Percentiles rank a stretch among this genome's conserved stretches.
phyloP scores from a whole-genome alignment of 2,888 invertebrate species.

The Ophion obscuratus region DNA sequence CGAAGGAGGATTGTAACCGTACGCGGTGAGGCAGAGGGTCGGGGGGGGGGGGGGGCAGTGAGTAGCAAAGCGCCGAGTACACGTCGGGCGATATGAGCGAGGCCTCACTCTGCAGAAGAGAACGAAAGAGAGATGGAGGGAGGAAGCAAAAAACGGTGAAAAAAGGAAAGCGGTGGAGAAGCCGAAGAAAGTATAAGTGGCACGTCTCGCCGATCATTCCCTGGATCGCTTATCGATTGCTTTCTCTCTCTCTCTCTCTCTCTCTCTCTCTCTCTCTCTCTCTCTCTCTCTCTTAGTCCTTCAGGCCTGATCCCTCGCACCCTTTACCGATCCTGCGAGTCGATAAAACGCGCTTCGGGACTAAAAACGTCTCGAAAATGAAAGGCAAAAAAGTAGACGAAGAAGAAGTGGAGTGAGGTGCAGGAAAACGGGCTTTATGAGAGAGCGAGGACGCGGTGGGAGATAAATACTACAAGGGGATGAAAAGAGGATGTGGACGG shows the following conservation, averaged over 20 bases:
- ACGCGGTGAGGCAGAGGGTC: background rate
- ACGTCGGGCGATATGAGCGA: conserved; percentile 14
- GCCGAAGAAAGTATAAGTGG: conserved; percentile 60
- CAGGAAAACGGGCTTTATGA: conserved; percentile 13
- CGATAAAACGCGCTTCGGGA: conserved; percentile 42
- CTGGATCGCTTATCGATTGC: conserved; percentile 64
- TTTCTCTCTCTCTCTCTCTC: conserved; percentile 6
- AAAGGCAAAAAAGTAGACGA: background rate
- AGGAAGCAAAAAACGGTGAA: background rate
- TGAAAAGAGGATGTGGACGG: conserved; percentile 2
- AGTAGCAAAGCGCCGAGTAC: conserved; percentile 40
- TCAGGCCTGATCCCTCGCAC: conserved; percentile 9
- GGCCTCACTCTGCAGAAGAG: conserved; percentile 7
- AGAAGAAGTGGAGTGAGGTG: background rate
- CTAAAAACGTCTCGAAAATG: conserved; percentile 59
- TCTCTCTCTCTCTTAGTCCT: background rate
- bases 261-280: too few relatives aligned
- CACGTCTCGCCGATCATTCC: conserved; percentile 64
- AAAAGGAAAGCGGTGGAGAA: conserved; percentile 17
- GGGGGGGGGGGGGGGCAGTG: background rate
- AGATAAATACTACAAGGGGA: conserved; percentile 33
- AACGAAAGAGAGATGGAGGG: background rate
- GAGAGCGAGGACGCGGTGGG: conserved; percentile 5
- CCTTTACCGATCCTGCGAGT: conserved; percentile 26
- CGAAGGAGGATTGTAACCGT: background rate